phyloP scores from a whole-genome alignment of 2,888 invertebrate genomes.

The Melieria picta region DNA sequence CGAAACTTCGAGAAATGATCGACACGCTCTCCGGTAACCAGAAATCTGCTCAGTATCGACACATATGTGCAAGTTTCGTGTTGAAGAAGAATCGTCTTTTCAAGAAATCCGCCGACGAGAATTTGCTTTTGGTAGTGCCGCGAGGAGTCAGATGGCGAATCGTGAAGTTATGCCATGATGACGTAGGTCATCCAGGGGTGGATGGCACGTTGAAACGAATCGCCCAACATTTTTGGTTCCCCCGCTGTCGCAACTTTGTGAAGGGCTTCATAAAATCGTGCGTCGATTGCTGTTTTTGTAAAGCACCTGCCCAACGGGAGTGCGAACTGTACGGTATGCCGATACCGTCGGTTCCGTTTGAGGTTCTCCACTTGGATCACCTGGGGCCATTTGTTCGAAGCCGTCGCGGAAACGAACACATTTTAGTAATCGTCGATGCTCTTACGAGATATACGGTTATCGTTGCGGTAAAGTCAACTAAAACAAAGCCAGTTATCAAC shows the following conservation, averaged over 20 bases:
- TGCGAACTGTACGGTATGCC: slow-evolving; percentile 38
- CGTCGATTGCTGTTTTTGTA: slow-evolving; percentile 41
- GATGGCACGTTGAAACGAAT: slow-evolving; percentile 42
- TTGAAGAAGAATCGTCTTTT: slow-evolving; percentile 28
- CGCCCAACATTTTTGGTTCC: slow-evolving; percentile 44
- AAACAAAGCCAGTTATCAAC: slow-evolving; percentile 40
- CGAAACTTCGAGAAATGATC: slow-evolving; percentile 19
- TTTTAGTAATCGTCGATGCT: slow-evolving; percentile 37
- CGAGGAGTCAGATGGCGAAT: slow-evolving; percentile 34
- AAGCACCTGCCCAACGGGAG: slow-evolving; percentile 32
- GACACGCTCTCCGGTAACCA: slow-evolving; percentile 6
- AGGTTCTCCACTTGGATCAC: slow-evolving; percentile 42
- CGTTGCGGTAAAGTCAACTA: slow-evolving; percentile 39
- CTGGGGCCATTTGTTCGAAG: slow-evolving; percentile 44
- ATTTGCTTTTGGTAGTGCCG: slow-evolving; percentile 24
- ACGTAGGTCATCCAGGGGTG: slow-evolving; percentile 39
- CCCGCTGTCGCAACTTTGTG: slow-evolving; percentile 34
- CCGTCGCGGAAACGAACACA: slow-evolving; percentile 28
- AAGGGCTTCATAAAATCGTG: slow-evolving; percentile 41
- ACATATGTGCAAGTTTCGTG: slow-evolving; percentile 8
- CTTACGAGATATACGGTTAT: slow-evolving; percentile 36
- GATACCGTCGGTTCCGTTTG: slow-evolving; percentile 40
- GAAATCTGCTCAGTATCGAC: background rate
- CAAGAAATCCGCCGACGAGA: slow-evolving; percentile 7
- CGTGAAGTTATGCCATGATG: slow-evolving; percentile 41